phyloP scores from a whole-genome alignment of 2,797 vertebrate species.

The Takifugu rubripes region DNA sequence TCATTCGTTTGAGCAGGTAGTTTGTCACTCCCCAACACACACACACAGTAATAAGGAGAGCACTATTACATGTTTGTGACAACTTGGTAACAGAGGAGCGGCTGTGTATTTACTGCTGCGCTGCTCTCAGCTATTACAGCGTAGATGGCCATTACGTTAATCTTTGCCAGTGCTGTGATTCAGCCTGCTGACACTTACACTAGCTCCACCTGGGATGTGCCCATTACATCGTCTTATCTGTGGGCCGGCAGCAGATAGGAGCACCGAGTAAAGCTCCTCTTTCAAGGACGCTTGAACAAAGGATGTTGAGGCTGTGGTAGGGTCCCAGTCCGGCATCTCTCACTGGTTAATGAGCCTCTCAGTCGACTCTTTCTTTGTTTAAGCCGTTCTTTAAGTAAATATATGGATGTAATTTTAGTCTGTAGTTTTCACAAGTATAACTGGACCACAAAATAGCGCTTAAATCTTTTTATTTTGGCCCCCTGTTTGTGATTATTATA shows the following conservation, averaged over 20 bases:
- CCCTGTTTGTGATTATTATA: too few relatives aligned
- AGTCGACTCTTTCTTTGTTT: too few relatives aligned
- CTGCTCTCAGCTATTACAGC: conserved; percentile 8
- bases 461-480: too few relatives aligned
- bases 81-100: not conserved
- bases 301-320: too few relatives aligned
- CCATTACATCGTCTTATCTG: not conserved
- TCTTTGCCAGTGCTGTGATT: conserved; percentile 7
- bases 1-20: conserved; percentile 26
- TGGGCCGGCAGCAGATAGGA: conserved; percentile 1
- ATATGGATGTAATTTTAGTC: too few relatives aligned
- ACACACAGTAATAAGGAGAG: not conserved
- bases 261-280: not conserved
- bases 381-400: too few relatives aligned
- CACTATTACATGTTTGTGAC: not conserved
- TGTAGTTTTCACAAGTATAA: too few relatives aligned
- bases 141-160: conserved; percentile 15
- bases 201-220: conserved; percentile 18
- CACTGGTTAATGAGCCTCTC: too few relatives aligned
- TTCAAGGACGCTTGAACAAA: conserved; percentile 6
- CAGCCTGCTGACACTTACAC: conserved; percentile 6
- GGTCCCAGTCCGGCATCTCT: too few relatives aligned
- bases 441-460: too few relatives aligned
- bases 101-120: conserved; percentile 11
- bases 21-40: conserved; percentile 1